Evolutionary conservation across 2,797 vertebrate species (phyloP).

Genomic region (Adrianichthys oophorus): DNA sequence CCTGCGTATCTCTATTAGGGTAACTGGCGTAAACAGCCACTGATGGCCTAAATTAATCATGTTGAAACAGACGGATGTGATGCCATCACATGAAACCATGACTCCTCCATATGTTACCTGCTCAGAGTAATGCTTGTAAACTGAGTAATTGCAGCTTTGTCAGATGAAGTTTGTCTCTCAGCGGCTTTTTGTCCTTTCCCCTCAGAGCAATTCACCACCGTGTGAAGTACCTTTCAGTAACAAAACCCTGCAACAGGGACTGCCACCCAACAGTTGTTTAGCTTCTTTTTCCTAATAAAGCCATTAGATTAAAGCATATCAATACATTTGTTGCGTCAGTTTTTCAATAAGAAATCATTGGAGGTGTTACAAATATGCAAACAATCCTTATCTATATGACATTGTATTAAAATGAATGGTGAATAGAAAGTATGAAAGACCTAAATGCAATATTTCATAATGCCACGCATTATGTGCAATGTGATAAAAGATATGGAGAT

Average conservation of each 20-base stretch:
- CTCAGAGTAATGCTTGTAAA: constrained; percentile 62
- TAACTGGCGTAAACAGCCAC: constrained; percentile 51
- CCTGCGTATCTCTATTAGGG: constrained; percentile 27
- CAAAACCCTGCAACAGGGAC: constrained; percentile 8
- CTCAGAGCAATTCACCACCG: constrained; percentile 42
- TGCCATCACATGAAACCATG: constrained; percentile 61
- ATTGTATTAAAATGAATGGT: not conserved
- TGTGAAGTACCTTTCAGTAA: constrained; percentile 36
- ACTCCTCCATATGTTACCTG: constrained; percentile 77
- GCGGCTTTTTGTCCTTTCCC: constrained; percentile 71
- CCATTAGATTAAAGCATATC: too few species aligned
- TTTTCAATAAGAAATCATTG: too few species aligned
- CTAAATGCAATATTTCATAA: constrained; percentile 5
- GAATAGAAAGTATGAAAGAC: not conserved
- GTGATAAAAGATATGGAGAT: constrained; percentile 5
- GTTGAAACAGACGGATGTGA: constrained; percentile 72
- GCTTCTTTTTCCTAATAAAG: constrained; percentile 3
- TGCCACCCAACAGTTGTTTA: not conserved
- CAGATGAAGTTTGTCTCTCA: constrained; percentile 48
- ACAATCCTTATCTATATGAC: not conserved
- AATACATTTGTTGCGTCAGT: too few species aligned
- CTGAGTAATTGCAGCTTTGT: constrained; percentile 66
- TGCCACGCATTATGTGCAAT: not conserved
- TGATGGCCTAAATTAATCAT: constrained; percentile 69
- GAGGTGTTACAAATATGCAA: too few species aligned